These are phyloP conservation scores for Sander lucioperca DNA, from an alignment of 2,113 vertebrate species.

Conservation along the genomic window DNA sequence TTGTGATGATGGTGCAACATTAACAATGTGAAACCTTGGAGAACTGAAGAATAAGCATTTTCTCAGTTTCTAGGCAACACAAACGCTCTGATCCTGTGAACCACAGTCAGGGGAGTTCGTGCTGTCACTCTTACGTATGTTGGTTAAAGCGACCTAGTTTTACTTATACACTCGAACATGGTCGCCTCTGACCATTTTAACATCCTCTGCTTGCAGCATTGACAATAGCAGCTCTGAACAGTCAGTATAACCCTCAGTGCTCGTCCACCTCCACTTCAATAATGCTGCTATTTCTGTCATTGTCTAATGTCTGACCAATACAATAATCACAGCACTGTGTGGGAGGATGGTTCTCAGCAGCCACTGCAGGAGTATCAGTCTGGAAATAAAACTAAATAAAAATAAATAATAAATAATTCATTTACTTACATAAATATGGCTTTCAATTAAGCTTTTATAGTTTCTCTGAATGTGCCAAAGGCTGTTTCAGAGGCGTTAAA, in stretches of 20 bases:
- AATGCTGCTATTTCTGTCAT: slow-evolving; percentile 38
- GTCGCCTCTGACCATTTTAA: background rate
- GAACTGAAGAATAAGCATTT: slow-evolving; percentile 30
- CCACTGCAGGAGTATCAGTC: slow-evolving; percentile 24
- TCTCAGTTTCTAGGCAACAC: slow-evolving; percentile 75
- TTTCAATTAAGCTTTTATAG: background rate
- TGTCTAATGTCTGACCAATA: slow-evolving; percentile 22
- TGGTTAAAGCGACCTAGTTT: slow-evolving; percentile 53
- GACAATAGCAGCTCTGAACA: background rate
- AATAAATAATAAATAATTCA: no score
- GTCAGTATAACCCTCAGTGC: background rate
- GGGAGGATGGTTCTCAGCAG: slow-evolving; percentile 54
- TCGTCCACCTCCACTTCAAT: slow-evolving; percentile 25
- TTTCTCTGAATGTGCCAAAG: no score
- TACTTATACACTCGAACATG: background rate
- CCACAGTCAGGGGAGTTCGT: slow-evolving; percentile 1
- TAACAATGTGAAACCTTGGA: slow-evolving; percentile 1
- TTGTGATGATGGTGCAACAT: background rate
- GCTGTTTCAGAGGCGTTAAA: background rate
- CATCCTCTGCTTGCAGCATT: background rate
- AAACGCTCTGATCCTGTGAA: no score
- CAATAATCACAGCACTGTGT: slow-evolving; percentile 31
- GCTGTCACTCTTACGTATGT: slow-evolving; percentile 30
- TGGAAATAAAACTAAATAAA: slow-evolving; percentile 50
- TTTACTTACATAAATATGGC: slow-evolving; percentile 2